A percentile compares a stretch with the other conserved stretches of the same genome.
phyloP scores from a whole-genome alignment of 1,140 invertebrate species.

The Drosophila mauritiana region DNA sequence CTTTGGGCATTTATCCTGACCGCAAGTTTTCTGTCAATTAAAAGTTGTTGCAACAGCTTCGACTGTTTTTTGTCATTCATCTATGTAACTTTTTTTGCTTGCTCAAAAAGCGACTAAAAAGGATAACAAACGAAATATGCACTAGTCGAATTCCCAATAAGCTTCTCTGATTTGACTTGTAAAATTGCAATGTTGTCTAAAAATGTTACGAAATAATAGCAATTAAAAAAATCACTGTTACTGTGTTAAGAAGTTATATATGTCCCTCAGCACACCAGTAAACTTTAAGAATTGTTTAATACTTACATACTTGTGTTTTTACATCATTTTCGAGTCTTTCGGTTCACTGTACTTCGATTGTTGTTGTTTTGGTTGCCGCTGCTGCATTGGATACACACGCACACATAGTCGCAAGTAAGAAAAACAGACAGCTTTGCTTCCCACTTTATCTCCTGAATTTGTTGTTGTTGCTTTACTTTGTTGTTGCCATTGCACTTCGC shows the following conservation, averaged over 20 bases:
- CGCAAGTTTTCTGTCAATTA: slow-evolving; percentile 41
- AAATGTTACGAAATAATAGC: too few relatives aligned
- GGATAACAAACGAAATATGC: not conserved
- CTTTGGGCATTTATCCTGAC: slow-evolving; percentile 25
- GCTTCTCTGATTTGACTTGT: too few relatives aligned
- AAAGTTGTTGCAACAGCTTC: slow-evolving; percentile 30
- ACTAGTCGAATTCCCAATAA: not conserved
- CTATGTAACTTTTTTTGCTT: not conserved
- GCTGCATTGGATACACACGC: slow-evolving; percentile 63
- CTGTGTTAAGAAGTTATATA: too few relatives aligned
- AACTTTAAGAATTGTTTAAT: too few relatives aligned
- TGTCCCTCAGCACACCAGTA: too few relatives aligned
- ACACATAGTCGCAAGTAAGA: slow-evolving; percentile 12
- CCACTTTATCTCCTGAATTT: slow-evolving; percentile 29
- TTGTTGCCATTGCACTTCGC: slow-evolving; percentile 40
- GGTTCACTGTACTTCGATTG: slow-evolving; percentile 13
- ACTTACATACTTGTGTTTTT: too few relatives aligned
- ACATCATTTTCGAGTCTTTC: not conserved
- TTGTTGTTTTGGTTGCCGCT: slow-evolving; percentile 31
- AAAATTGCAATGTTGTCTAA: too few relatives aligned
- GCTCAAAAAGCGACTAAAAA: not conserved
- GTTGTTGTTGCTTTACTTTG: slow-evolving; percentile 18
- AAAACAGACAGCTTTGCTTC: slow-evolving; percentile 43
- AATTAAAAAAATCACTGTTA: too few relatives aligned
- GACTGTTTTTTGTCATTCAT: slow-evolving; percentile 4